Evolutionary conservation across 2,797 vertebrate genomes (phyloP), one percentile per base, ranked within the genome.

Genomic region (Hybognathus amarus): DNA sequence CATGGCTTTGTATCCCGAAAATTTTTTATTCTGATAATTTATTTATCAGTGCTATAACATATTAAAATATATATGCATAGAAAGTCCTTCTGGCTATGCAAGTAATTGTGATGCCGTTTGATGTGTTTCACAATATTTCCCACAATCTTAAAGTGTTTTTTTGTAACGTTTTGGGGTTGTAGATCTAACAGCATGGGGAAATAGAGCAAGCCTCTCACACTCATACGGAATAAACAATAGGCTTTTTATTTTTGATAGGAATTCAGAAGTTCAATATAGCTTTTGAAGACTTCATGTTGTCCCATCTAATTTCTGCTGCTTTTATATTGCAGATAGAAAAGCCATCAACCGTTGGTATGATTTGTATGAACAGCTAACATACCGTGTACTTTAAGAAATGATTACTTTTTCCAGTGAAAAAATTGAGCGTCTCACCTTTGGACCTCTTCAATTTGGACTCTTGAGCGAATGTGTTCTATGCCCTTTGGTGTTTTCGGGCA

Each of bases 81-180:
- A 83, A 68, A 71, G 27, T 83, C 52, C 67, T 86, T 81, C 50
- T 36, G 47, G 77, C 78, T 66, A 63, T 80, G 38, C 42, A 54
- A 50, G 36, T 74, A 63, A 87, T 79, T 79, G 77, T 80, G 80
- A 83, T 75, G 77, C 52, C 10, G 69, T 82, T 79, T 85, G 86
- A 79, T 85, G 69, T 79, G 63, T 79, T 82, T 63, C 68, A 64
- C 52, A 61, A 77, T 59, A 76, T 59, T 63, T 78, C 54, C 50
- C 40, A 42, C 63, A 77, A 47, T 68, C 74, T 69, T 33, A n/a
- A 40, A 77, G 38, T 42, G 52, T 47, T 64, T 59, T 40, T 82
- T 83, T 68, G 63, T 64, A 82, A 64, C 3, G 5, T 83, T 83
- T 78, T 78, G 66, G 15, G 54, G 75, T 78, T 8, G 42, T 22